phyloP scores from a whole-genome alignment of 2,888 invertebrate species.

The Meiosimyza decipiens region DNA sequence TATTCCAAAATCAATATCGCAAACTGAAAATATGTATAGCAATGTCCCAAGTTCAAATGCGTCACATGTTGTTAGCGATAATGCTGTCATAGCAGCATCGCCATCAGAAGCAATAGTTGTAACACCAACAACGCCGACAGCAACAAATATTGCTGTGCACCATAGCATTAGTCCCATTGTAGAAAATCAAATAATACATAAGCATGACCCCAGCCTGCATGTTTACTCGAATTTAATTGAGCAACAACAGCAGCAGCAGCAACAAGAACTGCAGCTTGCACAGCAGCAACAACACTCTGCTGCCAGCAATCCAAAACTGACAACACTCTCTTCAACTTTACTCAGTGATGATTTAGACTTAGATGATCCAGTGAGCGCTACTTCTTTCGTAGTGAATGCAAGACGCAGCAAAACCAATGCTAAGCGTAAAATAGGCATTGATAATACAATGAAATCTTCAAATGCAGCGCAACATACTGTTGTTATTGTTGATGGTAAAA shows the following conservation, averaged over 20 bases:
- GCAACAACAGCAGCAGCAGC: slow-evolving; percentile 54
- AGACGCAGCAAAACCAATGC: slow-evolving; percentile 38
- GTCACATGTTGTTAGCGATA: slow-evolving; percentile 37
- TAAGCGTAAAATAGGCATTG: slow-evolving; percentile 44
- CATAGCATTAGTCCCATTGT: slow-evolving; percentile 34
- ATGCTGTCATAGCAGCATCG: slow-evolving; percentile 19
- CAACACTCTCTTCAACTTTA: slow-evolving; percentile 60
- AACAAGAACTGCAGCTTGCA: slow-evolving; percentile 34
- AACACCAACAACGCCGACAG: slow-evolving; percentile 8
- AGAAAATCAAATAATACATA: slow-evolving; percentile 39
- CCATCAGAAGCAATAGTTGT: slow-evolving; percentile 14
- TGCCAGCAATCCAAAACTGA: slow-evolving; percentile 11
- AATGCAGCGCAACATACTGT: slow-evolving; percentile 10
- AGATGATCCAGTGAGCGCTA: slow-evolving; percentile 65
- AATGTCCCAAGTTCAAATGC: slow-evolving; percentile 61
- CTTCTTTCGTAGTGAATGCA: slow-evolving; percentile 58
- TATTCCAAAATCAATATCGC: slow-evolving; percentile 57
- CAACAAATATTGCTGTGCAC: slow-evolving; percentile 41
- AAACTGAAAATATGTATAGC: slow-evolving; percentile 66
- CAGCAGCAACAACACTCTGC: slow-evolving; percentile 30
- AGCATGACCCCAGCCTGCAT: slow-evolving; percentile 58
- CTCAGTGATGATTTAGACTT: slow-evolving; percentile 66
- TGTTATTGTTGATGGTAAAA: slow-evolving; percentile 40
- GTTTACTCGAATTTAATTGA: slow-evolving; percentile 66
- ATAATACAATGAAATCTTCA: slow-evolving; percentile 39